phyloP scores from a whole-genome alignment of 2,888 invertebrate genomes.

The Brachyptera risi region DNA sequence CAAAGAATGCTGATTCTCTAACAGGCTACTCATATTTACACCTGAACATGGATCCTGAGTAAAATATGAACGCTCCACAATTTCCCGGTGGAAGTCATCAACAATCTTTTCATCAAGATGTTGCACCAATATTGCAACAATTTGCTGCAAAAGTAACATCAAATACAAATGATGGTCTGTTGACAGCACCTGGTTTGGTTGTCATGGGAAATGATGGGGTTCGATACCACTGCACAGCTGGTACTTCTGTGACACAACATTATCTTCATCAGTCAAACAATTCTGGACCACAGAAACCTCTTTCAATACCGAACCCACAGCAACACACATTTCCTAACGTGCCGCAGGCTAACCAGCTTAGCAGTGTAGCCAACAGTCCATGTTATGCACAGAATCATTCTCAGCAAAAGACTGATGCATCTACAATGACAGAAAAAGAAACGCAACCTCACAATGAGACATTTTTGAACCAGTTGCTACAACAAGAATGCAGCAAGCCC shows the following conservation, averaged over 20 bases:
- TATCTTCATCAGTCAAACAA: background rate
- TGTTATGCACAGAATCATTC: background rate
- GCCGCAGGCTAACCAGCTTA: background rate
- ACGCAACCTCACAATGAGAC: constrained; percentile 1
- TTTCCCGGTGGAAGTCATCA: constrained; percentile 19
- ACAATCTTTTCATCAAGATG: constrained; percentile 13
- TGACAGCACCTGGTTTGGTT: constrained; percentile 9
- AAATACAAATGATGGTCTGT: constrained; percentile 1
- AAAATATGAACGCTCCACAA: constrained; percentile 24
- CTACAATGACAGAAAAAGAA: constrained; percentile 28
- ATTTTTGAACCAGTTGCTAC: constrained; percentile 1
- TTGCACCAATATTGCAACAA: constrained; percentile 19
- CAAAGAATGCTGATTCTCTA: too few species aligned
- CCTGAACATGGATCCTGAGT: too few species aligned
- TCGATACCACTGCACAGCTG: constrained; percentile 22
- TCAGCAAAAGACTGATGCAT: constrained; percentile 23
- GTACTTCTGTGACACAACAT: background rate
- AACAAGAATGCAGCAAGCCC: constrained; percentile 17
- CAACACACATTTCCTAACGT: background rate
- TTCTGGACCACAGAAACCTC: background rate
- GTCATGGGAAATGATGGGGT: constrained; percentile 22
- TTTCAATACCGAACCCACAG: background rate
- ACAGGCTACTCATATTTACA: too few species aligned
- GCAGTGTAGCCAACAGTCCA: background rate
- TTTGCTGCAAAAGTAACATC: constrained; percentile 8